Base-by-base conservation (phyloP, 2,797 vertebrate species). In the Cossypha niveicapilla region DNA sequence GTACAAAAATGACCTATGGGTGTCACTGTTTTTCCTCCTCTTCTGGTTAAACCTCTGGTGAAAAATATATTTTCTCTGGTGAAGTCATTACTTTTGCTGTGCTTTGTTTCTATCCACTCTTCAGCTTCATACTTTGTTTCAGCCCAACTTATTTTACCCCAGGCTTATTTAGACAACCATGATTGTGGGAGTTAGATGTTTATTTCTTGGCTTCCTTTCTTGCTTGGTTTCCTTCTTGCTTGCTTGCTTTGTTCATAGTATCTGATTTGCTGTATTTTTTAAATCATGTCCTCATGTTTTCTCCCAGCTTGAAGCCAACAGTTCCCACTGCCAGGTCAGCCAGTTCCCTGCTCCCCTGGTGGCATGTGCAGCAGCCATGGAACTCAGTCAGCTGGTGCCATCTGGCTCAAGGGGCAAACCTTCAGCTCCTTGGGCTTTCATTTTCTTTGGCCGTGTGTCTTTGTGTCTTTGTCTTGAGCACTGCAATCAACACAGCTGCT, bases 21-120 rank as follows among this genome's bases (percentile, higher is more conserved):
- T 94, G 95, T 94, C 94, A 93, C 90, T 90, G 77, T 86, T 93
- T 73, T 92, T 90, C 88, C 37, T 93, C 35, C 73, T 92, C 71
- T 82, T 88, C 67, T 67, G 22, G 42, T 61, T 73, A 79, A 88
- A 68, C 7, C 77, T 73, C 51, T 67, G 34, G 25, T 39, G 45
- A 86, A 94, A 94, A 88, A 41, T 35, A 27, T 8, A 1, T 84
- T 65, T 75, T 72, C 47, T 84, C 48, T 60, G 12, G 22, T 84
- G 60, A 81, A 88, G 18, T 81, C 70, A 58, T 25, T 65, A 48
- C 34, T 88, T 93, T 61, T 60, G 22, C 58, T 37, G 23, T 77
- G 21, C 37, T 87, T 79, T 78, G 17, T 88, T 86, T 88, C 68
- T 35, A 3, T 44, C 32, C 32, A n/a, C 34, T 62, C 12, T 48